Evolutionary conservation across 2,113 vertebrate species (phyloP).

Genomic region (Cynocephalus volans): DNA sequence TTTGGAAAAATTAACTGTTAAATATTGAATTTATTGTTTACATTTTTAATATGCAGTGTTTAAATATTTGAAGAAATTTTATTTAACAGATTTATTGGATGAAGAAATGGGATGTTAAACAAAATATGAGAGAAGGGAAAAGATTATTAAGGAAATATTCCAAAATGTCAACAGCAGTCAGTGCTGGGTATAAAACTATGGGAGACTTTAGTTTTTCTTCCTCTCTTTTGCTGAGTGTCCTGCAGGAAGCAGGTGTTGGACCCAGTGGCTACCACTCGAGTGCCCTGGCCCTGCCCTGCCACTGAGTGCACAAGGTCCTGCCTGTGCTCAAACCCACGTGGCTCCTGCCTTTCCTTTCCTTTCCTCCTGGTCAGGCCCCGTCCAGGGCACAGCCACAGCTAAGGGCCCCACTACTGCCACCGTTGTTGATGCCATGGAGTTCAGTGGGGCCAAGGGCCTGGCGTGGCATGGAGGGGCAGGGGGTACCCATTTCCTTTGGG

Average conservation of each 20-base stretch:
- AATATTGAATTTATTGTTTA: no score
- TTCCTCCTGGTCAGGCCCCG: not conserved
- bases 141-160: not conserved
- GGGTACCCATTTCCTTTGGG: accelerated
- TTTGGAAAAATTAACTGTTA: no score
- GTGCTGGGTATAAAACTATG: not conserved
- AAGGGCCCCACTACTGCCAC: not conserved
- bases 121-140: not conserved
- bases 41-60: no score
- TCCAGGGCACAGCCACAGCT: not conserved
- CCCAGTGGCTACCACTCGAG: not conserved
- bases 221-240: not conserved
- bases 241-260: not conserved
- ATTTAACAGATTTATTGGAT: not conserved
- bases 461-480: not conserved
- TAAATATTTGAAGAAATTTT: not conserved
- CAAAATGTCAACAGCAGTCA: no score
- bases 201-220: not conserved
- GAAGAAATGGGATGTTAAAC: not conserved
- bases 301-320: not conserved
- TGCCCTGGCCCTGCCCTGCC: no score
- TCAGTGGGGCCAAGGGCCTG: no score
- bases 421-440: no score
- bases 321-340: no score
- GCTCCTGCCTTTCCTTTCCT: not conserved